Evolutionary conservation across 2,113 vertebrate species (phyloP), one percentile per base, ranked within the genome.

Genomic region (Pseudorasbora parva): DNA sequence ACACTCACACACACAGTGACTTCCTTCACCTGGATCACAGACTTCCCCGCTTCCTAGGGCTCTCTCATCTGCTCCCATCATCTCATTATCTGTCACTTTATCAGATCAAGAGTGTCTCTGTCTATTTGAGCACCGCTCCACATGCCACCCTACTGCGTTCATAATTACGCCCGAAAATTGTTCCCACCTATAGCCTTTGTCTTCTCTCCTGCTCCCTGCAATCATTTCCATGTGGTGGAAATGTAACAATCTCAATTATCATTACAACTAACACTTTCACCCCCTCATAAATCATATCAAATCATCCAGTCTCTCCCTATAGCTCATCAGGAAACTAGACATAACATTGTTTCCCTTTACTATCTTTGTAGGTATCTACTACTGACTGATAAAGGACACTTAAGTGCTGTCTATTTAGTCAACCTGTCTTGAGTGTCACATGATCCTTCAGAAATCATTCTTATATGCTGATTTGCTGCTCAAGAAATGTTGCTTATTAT

Each of bases 141-240:
- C 66, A 84, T 83, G 85, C 86, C 12, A 66, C 84, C 92, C 92
- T 81, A 45, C 90, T 89, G 91, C 82, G 91, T 59, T 85, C 82
- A 89, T 93, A 90, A 90, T 91, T 92, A 91, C 83, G 51, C 3
- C 79, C 59, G 69, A 82, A 91, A 91, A 92, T 90, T 90, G 87
- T 84, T 88, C 87, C 79, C 60, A 73, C 86, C 82, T 85, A 49
- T 74, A 88, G 88, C 86, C 87, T 85, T 76, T 57, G 41, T 82
- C 59, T 78, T 45, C 76, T 81, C 75, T 80, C 45, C n/a, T 49
- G 17, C 57, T 33, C 78, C 49, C 8, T 74, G 59, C 62, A 69
- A 54, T 69, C 49, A 8, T 69, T 64, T 43, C 37, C 37, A 37
- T 47, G 15, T 11, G 2, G 45, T 71, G 23, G 33, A 49, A 66